A percentile compares a stretch with the other conserved stretches of the same genome.
phyloP scores from a whole-genome alignment of 2,797 vertebrate genomes.

The Chaetodon trifasciatus region DNA sequence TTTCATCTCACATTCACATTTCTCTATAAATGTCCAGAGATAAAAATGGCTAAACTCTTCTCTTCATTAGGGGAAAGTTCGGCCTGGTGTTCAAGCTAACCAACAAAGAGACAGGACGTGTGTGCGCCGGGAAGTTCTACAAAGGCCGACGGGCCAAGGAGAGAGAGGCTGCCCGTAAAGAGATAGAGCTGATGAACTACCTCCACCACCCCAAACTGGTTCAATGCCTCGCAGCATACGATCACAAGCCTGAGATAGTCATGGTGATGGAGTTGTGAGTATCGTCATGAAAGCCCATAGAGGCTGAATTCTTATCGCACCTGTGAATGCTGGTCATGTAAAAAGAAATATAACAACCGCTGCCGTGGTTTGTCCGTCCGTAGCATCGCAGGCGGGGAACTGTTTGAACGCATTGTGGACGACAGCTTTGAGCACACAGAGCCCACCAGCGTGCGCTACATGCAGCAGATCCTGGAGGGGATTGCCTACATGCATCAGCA shows the following conservation, averaged over 20 bases:
- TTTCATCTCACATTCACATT: not conserved
- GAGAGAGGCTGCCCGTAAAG: conserved; percentile 82
- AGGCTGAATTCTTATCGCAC: not conserved
- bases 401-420: conserved; percentile 91
- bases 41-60: not conserved
- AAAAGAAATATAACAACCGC: not conserved
- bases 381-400: conserved; percentile 91
- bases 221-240: conserved; percentile 90
- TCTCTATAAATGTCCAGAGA: not conserved
- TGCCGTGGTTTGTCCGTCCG: conserved; percentile 9
- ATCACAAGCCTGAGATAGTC: conserved; percentile 86
- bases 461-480: conserved; percentile 91
- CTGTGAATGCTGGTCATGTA: not conserved
- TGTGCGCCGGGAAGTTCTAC: conserved; percentile 92
- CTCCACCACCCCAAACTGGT: conserved; percentile 92
- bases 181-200: conserved; percentile 92
- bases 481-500: conserved; percentile 89
- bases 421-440: conserved; percentile 92
- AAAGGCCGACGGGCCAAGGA: conserved; percentile 86
- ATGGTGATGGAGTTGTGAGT: conserved; percentile 94
- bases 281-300: not conserved
- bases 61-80: conserved; percentile 87
- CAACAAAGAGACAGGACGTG: conserved; percentile 85
- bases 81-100: conserved; percentile 88
- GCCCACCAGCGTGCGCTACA: conserved; percentile 85